Base-by-base conservation (phyloP, 2,888 invertebrate genomes). In the Stenodema calcarata region DNA sequence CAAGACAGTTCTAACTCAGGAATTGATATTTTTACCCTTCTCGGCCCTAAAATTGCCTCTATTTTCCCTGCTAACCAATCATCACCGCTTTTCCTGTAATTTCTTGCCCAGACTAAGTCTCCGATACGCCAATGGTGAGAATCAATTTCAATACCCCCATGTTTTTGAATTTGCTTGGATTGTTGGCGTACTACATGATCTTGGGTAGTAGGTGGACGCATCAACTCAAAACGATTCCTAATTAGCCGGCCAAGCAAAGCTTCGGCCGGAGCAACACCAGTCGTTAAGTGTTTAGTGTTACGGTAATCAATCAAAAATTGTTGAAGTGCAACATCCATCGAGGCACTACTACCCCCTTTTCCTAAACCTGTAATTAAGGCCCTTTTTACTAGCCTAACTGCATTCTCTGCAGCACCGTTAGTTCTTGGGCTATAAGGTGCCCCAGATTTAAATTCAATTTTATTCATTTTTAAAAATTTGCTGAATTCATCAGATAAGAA, bases 331-430 rank as follows among this genome's bases (percentile, higher is more conserved):
- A n/a, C n/a, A n/a, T 54, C 9, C 18, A 0, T 9, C 54, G 4
- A 28, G 30, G n/a, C 62, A 9, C 62, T 84, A 16, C 27, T 18
- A 18, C 23, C 16, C 1, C 1, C 11, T 7, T 50, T 28, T 3
- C 0, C 23, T 4, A 80, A 2, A 1, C 50, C 27, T 1, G 50
- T 47, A 11, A 50, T 50, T 2, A 50, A 50, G 4, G 27, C 7
- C 27, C 80, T 18, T 27, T 80, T 80, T 4, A 47, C 27, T 16
- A 28, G 47, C 11, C 30, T 23, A n/a, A 80, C 80, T 27, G 80
- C 44, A 50, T 80, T 80, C 14, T 80, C 80, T n/a, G 76, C 76
- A 14, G 76, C 76, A 1, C 76, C 76, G 42, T 76, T 76, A 0
- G 16, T 76, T 41, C 42, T 41, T 12, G 76, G 42, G 6, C 12